Percentiles rank a stretch among this genome's conserved stretches.
Evolutionary conservation across 2,797 vertebrate species (phyloP).

Genomic region (Lacerta bilineata): DNA sequence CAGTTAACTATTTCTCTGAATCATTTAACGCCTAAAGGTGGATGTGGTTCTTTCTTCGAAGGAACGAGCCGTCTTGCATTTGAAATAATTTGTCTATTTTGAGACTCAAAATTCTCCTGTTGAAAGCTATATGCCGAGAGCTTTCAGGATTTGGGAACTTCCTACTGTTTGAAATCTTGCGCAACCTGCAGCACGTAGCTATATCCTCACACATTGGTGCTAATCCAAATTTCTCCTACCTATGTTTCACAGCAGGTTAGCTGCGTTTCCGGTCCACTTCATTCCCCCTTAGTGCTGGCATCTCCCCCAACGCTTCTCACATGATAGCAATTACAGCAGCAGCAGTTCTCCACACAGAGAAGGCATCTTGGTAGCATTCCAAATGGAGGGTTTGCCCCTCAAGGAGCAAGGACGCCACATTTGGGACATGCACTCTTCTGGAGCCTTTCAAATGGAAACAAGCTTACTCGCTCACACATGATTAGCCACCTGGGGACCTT

Average conservation of each 20-base stretch:
- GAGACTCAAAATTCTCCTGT: constrained; percentile 20
- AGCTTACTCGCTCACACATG: constrained; percentile 23
- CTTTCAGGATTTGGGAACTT: constrained; percentile 24
- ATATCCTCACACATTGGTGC: constrained; percentile 24
- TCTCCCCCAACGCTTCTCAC: constrained; percentile 19
- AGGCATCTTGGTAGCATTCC: constrained; percentile 33
- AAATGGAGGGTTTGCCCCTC: constrained; percentile 6
- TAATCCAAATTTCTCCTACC: constrained; percentile 44
- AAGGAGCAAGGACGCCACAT: not conserved
- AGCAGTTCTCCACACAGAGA: constrained; percentile 19
- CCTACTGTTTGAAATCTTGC: constrained; percentile 35
- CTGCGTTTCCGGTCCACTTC: constrained; percentile 30
- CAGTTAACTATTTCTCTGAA: constrained; percentile 22
- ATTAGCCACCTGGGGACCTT: constrained; percentile 35
- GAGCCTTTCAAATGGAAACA: constrained; percentile 36
- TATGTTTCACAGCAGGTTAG: constrained; percentile 25
- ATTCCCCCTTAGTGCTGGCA: constrained; percentile 30
- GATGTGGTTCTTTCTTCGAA: not conserved
- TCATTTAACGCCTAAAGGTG: not conserved
- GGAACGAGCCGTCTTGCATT: not conserved
- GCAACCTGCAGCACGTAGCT: constrained; percentile 4
- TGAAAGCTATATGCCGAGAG: constrained; percentile 25
- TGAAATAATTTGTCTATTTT: constrained; percentile 31
- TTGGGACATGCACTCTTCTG: constrained; percentile 13
- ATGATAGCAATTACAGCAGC: constrained; percentile 17